phyloP scores from a whole-genome alignment of 1,140 invertebrate genomes.

The Panulirus ornatus region DNA sequence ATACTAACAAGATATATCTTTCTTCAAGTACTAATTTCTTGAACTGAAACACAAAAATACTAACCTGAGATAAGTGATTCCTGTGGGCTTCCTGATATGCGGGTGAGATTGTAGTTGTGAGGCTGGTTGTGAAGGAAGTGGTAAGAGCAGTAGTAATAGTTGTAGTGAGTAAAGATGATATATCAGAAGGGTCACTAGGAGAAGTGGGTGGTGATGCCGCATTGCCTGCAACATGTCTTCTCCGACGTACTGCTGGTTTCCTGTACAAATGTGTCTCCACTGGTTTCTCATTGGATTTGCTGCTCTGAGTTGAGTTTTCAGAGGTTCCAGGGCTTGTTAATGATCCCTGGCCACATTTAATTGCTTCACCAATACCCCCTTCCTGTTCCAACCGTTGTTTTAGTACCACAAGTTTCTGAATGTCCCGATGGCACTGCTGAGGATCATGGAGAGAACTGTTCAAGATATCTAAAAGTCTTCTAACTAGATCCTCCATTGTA shows the following conservation, averaged over 20 bases:
- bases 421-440: conserved; percentile 59
- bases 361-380: conserved; percentile 39
- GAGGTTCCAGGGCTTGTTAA: neutral
- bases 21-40: too few species aligned
- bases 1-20: too few species aligned
- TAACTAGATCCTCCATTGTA: conserved; percentile 66
- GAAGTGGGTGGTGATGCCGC: conserved; percentile 40
- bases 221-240: conserved; percentile 59
- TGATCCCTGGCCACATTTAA: neutral
- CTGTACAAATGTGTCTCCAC: conserved; percentile 47
- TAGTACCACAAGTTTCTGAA: conserved; percentile 60
- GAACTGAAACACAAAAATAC: neutral
- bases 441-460: conserved; percentile 65
- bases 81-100: conserved; percentile 23
- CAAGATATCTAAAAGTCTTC: conserved; percentile 51
- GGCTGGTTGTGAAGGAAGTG: conserved; percentile 44
- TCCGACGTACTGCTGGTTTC: conserved; percentile 60
- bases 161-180: conserved; percentile 58
- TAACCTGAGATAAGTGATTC: conserved; percentile 41
- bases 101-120: conserved; percentile 42
- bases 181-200: conserved; percentile 54
- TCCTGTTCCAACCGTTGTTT: conserved; percentile 66
- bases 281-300: neutral
- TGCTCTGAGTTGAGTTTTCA: neutral
- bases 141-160: conserved; percentile 29